phyloP scores from a whole-genome alignment of 2,888 invertebrate genomes.

The Tanytarsus gracilentus region DNA sequence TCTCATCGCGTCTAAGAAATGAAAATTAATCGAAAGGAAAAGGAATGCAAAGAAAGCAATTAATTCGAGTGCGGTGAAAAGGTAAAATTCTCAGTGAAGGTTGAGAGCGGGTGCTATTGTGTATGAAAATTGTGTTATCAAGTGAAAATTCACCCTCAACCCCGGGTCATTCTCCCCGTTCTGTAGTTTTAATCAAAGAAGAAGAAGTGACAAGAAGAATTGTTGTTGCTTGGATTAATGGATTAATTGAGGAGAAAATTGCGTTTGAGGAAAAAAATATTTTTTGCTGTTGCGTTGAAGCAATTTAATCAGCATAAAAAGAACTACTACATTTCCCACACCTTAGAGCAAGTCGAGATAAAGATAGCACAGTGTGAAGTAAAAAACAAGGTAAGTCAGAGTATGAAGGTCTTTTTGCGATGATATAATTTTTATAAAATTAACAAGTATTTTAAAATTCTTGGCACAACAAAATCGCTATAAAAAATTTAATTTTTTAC shows the following conservation, averaged over 20 bases:
- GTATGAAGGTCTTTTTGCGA: too few species aligned
- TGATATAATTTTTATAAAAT: too few species aligned
- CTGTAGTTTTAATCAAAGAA: not conserved
- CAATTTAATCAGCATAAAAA: too few species aligned
- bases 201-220: not conserved
- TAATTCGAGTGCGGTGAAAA: not conserved
- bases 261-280: not conserved
- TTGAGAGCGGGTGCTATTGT: not conserved
- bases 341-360: too few species aligned
- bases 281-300: not conserved
- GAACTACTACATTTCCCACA: too few species aligned
- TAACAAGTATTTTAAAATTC: too few species aligned
- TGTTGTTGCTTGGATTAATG: slow-evolving; percentile 14
- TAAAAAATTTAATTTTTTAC: too few species aligned
- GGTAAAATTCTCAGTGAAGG: not conserved
- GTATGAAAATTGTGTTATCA: slow-evolving; percentile 16
- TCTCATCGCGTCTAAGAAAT: too few species aligned
- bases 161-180: not conserved
- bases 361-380: too few species aligned
- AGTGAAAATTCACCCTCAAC: not conserved
- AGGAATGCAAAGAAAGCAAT: not conserved
- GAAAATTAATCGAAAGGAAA: slow-evolving; percentile 2
- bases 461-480: too few species aligned
- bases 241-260: slow-evolving; percentile 19
- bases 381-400: too few species aligned